phyloP scores from a whole-genome alignment of 2,113 vertebrate species.

The Cisticola juncidis region DNA sequence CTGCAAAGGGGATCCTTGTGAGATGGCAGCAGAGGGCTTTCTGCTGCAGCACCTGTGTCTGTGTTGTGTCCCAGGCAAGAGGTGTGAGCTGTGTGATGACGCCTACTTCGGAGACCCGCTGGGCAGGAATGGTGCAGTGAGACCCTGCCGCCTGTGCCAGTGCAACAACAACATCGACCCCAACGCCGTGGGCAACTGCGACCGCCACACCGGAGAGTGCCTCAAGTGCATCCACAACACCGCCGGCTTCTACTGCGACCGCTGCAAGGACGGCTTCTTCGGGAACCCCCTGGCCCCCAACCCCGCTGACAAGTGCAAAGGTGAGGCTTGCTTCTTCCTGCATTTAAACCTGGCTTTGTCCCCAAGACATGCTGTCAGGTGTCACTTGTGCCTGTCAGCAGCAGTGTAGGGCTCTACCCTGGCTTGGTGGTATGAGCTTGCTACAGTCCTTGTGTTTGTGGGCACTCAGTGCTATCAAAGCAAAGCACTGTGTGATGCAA shows the following conservation, averaged over 20 bases:
- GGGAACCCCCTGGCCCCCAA: conserved; percentile 82
- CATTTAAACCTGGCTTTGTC: neutral
- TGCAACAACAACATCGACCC: conserved; percentile 92
- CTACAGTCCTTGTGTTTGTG: neutral
- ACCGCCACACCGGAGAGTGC: conserved; percentile 85
- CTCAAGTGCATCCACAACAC: conserved; percentile 93
- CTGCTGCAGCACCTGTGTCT: accelerated
- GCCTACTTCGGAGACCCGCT: conserved; percentile 93
- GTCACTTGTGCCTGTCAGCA: accelerated
- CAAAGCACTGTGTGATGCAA: neutral
- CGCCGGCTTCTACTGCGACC: conserved; percentile 84
- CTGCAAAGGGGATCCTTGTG: neutral
- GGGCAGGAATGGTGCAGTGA: conserved; percentile 73
- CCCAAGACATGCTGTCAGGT: neutral
- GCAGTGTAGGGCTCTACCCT: neutral
- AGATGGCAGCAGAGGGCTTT: neutral
- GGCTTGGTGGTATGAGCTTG: neutral
- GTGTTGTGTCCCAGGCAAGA: conserved; percentile 78
- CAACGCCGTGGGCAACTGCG: conserved; percentile 85
- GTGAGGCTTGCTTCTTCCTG: conserved; percentile 28
- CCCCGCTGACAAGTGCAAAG: conserved; percentile 77
- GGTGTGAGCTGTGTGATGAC: conserved; percentile 95
- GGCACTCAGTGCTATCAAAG: neutral
- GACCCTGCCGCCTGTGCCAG: conserved; percentile 86
- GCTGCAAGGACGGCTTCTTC: conserved; percentile 87